These are phyloP conservation scores for Centropyge bicolor DNA, from an alignment of 2,797 vertebrate genomes.

Conservation along the genomic window DNA sequence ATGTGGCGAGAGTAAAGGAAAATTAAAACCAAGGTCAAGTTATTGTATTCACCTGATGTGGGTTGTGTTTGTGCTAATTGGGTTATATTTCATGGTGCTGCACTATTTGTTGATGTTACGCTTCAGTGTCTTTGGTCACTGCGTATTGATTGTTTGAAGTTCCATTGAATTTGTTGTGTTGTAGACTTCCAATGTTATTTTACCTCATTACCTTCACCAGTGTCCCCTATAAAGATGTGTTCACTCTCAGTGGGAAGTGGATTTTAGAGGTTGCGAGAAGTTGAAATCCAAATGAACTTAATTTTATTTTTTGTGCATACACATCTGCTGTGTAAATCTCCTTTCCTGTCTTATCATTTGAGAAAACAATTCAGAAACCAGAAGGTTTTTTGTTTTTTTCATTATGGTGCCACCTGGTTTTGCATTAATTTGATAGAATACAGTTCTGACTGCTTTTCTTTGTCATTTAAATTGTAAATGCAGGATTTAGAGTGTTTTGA, in stretches of 20 bases:
- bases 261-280: not conserved
- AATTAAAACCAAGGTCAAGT: constrained; percentile 55
- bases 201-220: not conserved
- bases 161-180: not conserved
- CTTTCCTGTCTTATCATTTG: too few relatives aligned
- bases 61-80: constrained; percentile 47
- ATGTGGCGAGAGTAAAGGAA: constrained; percentile 27
- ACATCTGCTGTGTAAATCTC: too few relatives aligned
- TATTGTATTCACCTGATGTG: constrained; percentile 43
- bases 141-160: constrained; percentile 16
- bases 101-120: not conserved
- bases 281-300: not conserved
- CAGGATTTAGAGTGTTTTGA: too few relatives aligned
- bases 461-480: too few relatives aligned
- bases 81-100: constrained; percentile 43
- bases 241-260: not conserved
- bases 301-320: too few relatives aligned
- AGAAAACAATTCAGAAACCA: too few relatives aligned
- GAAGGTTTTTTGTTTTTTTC: not conserved
- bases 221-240: not conserved
- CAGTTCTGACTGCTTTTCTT: too few relatives aligned
- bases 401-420: not conserved
- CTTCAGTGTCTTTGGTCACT: constrained; percentile 18
- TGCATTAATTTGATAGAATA: not conserved
- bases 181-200: not conserved